Evolutionary conservation across 2,113 vertebrate species (phyloP).

Genomic region (Brachionichthys hirsutus): DNA sequence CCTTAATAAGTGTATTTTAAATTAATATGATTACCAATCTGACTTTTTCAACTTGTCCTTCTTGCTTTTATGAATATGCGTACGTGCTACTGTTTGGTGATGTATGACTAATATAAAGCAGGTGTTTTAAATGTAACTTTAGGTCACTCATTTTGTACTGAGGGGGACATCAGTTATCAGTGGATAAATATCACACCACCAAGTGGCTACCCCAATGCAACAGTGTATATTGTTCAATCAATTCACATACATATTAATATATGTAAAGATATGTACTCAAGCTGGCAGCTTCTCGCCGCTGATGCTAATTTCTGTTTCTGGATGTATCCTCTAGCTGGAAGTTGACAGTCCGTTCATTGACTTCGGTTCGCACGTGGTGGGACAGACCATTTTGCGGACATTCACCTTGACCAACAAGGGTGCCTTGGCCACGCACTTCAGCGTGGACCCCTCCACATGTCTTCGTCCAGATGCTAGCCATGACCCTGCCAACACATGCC

Average conservation of each 20-base stretch:
- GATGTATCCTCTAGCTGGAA: constrained; percentile 77
- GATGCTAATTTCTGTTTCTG: constrained; percentile 17
- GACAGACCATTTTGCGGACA: constrained; percentile 82
- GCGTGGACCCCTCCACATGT: constrained; percentile 60
- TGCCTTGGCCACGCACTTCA: constrained; percentile 82
- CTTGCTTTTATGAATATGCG: neutral
- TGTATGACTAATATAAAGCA: too few relatives aligned
- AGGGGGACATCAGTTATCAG: neutral
- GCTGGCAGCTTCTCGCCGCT: constrained; percentile 7
- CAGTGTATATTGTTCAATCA: too few relatives aligned
- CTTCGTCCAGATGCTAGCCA: constrained; percentile 19
- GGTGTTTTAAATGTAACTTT: neutral
- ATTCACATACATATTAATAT: neutral
- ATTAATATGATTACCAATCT: too few relatives aligned
- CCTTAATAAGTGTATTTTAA: too few relatives aligned
- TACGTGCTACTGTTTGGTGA: neutral
- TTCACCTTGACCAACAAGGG: constrained; percentile 88
- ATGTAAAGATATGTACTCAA: constrained; percentile 8
- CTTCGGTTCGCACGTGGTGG: constrained; percentile 88
- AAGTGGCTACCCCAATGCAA: too few relatives aligned
- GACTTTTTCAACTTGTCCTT: neutral
- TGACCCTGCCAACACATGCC: constrained; percentile 12
- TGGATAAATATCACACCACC: constrained; percentile 2
- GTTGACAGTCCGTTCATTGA: constrained; percentile 86
- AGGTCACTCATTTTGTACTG: neutral